Conservation (phyloP, 2,797 vertebrate genomes). For the Tinamus major region DNA sequence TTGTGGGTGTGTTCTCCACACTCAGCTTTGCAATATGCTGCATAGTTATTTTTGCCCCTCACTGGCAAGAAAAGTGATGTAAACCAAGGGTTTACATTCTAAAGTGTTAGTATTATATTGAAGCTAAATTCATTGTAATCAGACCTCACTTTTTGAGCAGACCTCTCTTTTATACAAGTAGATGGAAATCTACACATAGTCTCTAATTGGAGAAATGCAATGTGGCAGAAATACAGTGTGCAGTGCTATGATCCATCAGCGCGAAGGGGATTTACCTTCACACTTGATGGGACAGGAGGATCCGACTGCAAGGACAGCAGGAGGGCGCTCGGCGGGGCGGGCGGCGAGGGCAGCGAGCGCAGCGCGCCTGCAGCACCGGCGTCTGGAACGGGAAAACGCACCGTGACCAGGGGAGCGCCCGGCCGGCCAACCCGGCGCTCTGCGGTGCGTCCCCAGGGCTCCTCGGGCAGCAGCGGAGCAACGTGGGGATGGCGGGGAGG, state of each 20-base stretch:
- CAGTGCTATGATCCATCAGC: background rate
- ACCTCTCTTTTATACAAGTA: background rate
- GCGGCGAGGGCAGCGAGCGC: slow-evolving; percentile 24
- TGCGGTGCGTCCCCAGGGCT: too few relatives aligned
- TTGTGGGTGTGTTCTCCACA: background rate
- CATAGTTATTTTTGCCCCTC: background rate
- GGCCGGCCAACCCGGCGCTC: background rate
- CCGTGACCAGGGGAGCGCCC: background rate
- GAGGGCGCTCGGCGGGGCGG: slow-evolving; percentile 54
- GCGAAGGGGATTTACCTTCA: slow-evolving; percentile 72
- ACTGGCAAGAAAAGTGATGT: background rate
- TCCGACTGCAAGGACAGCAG: slow-evolving; percentile 61
- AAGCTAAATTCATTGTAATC: background rate
- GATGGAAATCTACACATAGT: background rate
- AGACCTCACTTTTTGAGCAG: background rate
- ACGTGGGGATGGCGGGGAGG: too few relatives aligned
- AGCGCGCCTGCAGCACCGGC: slow-evolving; percentile 5
- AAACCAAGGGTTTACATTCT: background rate
- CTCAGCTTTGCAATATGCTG: background rate
- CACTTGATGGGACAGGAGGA: slow-evolving; percentile 33
- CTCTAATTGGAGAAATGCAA: background rate
- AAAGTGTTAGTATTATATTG: background rate
- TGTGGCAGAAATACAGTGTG: background rate
- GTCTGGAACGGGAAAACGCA: slow-evolving; percentile 52
- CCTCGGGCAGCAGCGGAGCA: too few relatives aligned